These are phyloP conservation scores for Drosophila parvula DNA, from an alignment of 1,140 invertebrate genomes.

Conservation along the genomic window DNA sequence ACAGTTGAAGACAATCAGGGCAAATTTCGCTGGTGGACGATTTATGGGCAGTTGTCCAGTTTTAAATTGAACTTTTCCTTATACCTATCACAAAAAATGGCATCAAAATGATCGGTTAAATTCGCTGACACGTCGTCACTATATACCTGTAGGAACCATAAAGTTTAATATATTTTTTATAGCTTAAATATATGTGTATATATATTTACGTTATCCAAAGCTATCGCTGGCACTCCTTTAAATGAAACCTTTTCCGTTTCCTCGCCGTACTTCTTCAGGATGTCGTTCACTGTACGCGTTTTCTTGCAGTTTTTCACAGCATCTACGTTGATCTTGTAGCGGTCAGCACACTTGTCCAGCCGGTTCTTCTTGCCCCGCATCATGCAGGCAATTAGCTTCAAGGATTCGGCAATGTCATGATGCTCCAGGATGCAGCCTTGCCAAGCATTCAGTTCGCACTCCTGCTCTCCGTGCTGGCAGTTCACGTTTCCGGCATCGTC, in stretches of 20 bases:
- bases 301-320: constrained; percentile 51
- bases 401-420: constrained; percentile 42
- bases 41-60: constrained; percentile 17
- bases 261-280: constrained; percentile 52
- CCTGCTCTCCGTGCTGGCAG: constrained; percentile 72
- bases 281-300: constrained; percentile 38
- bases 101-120: constrained; percentile 44
- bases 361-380: constrained; percentile 57
- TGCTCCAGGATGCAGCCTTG: constrained; percentile 81
- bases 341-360: constrained; percentile 49
- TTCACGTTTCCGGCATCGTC: constrained; percentile 26
- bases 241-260: constrained; percentile 24
- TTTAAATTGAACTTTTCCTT: constrained; percentile 51
- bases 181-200: neutral
- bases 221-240: constrained; percentile 52
- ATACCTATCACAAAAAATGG: constrained; percentile 54
- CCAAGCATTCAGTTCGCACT: constrained; percentile 79
- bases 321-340: constrained; percentile 49
- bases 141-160: constrained; percentile 22
- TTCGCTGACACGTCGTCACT: constrained; percentile 18
- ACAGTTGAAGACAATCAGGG: too few relatives aligned
- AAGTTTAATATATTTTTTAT: neutral
- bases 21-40: neutral
- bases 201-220: constrained; percentile 55
- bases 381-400: constrained; percentile 76